Base-by-base conservation (phyloP, 35 echinoderm and acorn worm genomes). In the Hemicentrotus pulcherrimus region DNA sequence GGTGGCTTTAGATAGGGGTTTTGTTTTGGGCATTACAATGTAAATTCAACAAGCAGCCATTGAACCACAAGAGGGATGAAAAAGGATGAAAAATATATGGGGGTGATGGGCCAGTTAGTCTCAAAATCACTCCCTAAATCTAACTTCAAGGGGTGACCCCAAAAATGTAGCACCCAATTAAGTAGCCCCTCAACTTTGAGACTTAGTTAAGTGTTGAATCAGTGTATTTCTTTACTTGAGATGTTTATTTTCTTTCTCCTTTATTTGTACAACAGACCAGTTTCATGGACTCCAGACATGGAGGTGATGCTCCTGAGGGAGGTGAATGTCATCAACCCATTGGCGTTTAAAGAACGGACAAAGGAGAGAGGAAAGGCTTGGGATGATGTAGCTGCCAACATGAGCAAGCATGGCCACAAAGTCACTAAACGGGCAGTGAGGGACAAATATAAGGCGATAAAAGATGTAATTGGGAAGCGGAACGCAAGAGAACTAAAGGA, bases 361-460 rank as follows among this genome's bases (percentile, higher is more conserved):
- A 90, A 89, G 48, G 86, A 48, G 85, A 95, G 94, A 4, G 48
- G 94, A 32, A 22, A 89, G 47, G 85, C 86, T 11, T 88, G 94
- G 94, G 94, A 95, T 24, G 86, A 86, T 28, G 88, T 95, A 45
- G 48, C 94, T 35, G 46, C 28, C 19, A 95, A 95, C 55, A 8
- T 95, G 28, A 78, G 65, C n/a, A 95, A 95, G 85, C 94, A 88
- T 19, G 47, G 86, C 31, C 48, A 89, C 46, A 4, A 13, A 48
- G 94, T 95, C 2, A 90, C 32, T 12, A 90, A 86, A 95, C 32
- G 85, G 31, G 85, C 22, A 61, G 86, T 89, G 18, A 2, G 94
- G 59, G 94, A 95, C 86, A 95, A 88, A 86, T 95, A 90, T 45
- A 24, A 95, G n/a, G 18, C 28, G 31, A 28, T 95, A 47, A 95